Conservation (phyloP, 2,113 vertebrate genomes). For the Aythya baeri region DNA sequence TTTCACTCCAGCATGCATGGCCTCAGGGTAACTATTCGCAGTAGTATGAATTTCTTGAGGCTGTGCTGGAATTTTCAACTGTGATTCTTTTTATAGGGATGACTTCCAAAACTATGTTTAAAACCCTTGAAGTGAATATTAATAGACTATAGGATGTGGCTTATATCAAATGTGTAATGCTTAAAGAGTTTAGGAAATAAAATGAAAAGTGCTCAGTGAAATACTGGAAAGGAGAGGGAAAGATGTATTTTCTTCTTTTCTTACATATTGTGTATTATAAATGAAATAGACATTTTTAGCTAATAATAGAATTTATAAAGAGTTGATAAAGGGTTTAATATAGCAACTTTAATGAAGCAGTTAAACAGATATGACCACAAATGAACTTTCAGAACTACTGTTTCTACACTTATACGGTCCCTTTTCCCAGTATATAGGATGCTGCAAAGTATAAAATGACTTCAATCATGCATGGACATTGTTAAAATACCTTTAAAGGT, state of each 20-base stretch:
- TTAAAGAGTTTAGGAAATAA: neutral
- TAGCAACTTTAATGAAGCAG: neutral
- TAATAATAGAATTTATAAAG: neutral
- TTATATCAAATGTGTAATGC: neutral
- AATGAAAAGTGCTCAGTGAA: neutral
- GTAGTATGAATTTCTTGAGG: neutral
- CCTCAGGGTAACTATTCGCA: neutral
- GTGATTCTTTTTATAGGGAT: neutral
- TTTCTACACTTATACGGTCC: neutral
- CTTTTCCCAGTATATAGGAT: neutral
- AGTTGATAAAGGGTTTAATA: neutral
- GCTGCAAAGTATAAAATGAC: neutral
- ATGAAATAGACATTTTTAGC: neutral
- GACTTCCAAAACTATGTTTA: neutral
- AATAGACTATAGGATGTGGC: neutral
- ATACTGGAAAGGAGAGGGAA: neutral
- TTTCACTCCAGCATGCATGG: neutral
- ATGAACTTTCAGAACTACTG: neutral
- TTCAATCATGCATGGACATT: neutral
- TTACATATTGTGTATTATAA: neutral
- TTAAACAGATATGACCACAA: neutral
- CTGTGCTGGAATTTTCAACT: neutral
- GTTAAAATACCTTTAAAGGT: neutral
- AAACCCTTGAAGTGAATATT: neutral
- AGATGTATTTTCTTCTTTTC: neutral